These are phyloP conservation scores for Triplophysa rosa DNA, from an alignment of 2,113 vertebrate species.

Conservation along the genomic window DNA sequence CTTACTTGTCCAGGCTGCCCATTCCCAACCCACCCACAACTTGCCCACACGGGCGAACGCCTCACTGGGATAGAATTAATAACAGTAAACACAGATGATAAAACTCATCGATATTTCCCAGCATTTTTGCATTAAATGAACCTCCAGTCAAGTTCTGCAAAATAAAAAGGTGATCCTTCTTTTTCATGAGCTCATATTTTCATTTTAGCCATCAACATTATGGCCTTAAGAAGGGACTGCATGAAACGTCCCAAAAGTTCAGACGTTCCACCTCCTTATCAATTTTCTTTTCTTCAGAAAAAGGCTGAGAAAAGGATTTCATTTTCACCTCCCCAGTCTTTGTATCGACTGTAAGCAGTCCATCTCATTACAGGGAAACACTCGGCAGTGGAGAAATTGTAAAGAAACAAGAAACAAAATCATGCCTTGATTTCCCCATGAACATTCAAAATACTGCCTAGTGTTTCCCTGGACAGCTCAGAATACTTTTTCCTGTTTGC, in stretches of 20 bases:
- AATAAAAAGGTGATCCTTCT: slow-evolving; percentile 56
- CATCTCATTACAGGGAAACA: slow-evolving; percentile 52
- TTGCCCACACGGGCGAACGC: slow-evolving; percentile 64
- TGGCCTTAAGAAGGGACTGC: slow-evolving; percentile 67
- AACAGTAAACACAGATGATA: slow-evolving; percentile 88
- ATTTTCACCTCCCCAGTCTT: slow-evolving; percentile 51
- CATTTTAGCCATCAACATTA: slow-evolving; percentile 69
- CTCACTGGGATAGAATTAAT: slow-evolving; percentile 69
- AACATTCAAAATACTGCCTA: slow-evolving; percentile 62
- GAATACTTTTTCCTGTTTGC: neutral
- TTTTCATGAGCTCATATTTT: slow-evolving; percentile 63
- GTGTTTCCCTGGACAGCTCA: slow-evolving; percentile 50
- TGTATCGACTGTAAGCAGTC: slow-evolving; percentile 49
- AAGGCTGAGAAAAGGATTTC: slow-evolving; percentile 55
- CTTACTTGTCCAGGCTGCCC: slow-evolving; percentile 37
- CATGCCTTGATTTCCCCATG: slow-evolving; percentile 60
- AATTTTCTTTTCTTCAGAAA: slow-evolving; percentile 62
- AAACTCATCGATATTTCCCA: slow-evolving; percentile 91
- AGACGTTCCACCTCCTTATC: slow-evolving; percentile 56
- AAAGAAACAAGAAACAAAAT: slow-evolving; percentile 60
- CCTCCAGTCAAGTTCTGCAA: slow-evolving; percentile 65
- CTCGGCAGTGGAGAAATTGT: slow-evolving; percentile 61
- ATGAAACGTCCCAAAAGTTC: slow-evolving; percentile 63
- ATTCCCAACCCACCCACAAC: slow-evolving; percentile 46
- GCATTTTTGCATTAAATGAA: slow-evolving; percentile 66